These are phyloP conservation scores for Scomber colias DNA, from an alignment of 2,113 vertebrate genomes.

Conservation along the genomic window DNA sequence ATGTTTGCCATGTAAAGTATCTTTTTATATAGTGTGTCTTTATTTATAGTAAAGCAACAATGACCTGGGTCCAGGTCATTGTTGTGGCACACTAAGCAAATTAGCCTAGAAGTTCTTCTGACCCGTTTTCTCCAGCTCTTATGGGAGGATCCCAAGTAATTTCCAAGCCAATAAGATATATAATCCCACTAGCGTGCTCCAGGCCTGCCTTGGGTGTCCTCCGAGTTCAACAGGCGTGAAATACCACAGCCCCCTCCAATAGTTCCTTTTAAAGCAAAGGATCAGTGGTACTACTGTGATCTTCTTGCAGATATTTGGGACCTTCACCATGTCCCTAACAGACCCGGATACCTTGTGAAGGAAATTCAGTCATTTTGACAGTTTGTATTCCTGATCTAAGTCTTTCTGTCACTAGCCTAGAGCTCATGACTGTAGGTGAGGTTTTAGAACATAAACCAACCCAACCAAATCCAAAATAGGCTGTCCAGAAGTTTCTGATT, in stretches of 20 bases:
- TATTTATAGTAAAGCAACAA: not conserved
- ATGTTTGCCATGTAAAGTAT: too few relatives aligned
- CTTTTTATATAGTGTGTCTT: too few relatives aligned
- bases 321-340: not conserved
- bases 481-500: too few relatives aligned
- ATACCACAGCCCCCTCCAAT: not conserved
- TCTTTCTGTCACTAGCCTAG: not conserved
- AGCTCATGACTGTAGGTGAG: not conserved
- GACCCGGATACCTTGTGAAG: not conserved
- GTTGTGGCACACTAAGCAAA: not conserved
- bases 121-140: conserved; percentile 7
- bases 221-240: conserved; percentile 11
- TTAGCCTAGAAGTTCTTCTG: not conserved
- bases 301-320: not conserved
- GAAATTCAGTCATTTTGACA: not conserved
- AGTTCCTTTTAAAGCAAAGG: not conserved
- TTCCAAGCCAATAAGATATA: conserved; percentile 25
- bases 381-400: not conserved
- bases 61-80: not conserved
- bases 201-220: conserved; percentile 25
- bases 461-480: too few relatives aligned
- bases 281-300: not conserved
- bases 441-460: too few relatives aligned
- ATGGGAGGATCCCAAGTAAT: conserved; percentile 1
- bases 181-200: conserved; percentile 23